Evolutionary conservation across 1,140 invertebrate species (phyloP).

Genomic region (Doryteuthis pealeii): DNA sequence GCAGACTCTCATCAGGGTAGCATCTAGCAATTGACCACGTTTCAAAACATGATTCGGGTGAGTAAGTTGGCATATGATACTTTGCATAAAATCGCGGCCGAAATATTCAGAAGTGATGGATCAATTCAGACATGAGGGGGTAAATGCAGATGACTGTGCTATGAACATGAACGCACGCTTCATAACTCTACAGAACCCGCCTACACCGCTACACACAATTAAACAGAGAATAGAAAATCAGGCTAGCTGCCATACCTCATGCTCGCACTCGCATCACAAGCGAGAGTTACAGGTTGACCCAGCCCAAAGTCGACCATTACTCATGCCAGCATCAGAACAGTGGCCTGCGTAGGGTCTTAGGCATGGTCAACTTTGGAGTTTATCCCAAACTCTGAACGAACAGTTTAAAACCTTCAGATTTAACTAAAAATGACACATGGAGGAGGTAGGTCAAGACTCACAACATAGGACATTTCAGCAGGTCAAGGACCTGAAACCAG

Average conservation of each 20-base stretch:
- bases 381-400: conserved; percentile 20
- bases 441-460: too few species aligned
- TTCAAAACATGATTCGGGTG: neutral
- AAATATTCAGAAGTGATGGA: neutral
- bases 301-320: neutral
- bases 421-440: neutral
- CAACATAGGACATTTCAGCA: neutral
- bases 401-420: neutral
- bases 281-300: neutral
- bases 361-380: conserved; percentile 57
- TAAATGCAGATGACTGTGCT: neutral
- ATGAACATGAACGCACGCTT: neutral
- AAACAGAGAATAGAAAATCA: too few species aligned
- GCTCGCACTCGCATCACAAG: neutral
- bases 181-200: too few species aligned
- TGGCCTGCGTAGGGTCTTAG: conserved; percentile 28
- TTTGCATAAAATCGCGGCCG: neutral
- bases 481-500: neutral
- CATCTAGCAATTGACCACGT: neutral
- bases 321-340: neutral
- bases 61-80: neutral
- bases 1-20: neutral
- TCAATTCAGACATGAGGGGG: neutral
- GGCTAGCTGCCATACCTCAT: too few species aligned
- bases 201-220: too few species aligned